These are phyloP conservation scores for Dioctria linearis DNA, from an alignment of 2,888 invertebrate genomes.

Conservation along the genomic window DNA sequence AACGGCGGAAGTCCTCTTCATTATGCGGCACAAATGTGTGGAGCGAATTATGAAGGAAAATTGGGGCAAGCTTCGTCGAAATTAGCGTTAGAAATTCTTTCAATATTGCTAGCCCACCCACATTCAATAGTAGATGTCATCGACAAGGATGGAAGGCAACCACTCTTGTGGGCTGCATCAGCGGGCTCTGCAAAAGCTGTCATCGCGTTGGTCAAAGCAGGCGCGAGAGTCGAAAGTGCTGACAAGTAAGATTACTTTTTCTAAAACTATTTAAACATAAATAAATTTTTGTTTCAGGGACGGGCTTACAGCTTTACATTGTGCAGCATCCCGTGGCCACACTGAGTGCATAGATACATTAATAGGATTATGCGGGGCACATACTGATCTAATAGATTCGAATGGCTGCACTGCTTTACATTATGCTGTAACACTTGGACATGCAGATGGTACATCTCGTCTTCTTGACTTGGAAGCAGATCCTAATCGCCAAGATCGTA, in stretches of 20 bases:
- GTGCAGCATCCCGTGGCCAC: conserved; percentile 97
- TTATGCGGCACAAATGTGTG: conserved; percentile 98
- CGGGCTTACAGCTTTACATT: conserved; percentile 95
- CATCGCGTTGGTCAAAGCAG: conserved; percentile 88
- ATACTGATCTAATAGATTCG: conserved; percentile 90
- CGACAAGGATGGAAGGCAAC: conserved; percentile 94
- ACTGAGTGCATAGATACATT: conserved; percentile 91
- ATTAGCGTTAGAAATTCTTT: conserved; percentile 76
- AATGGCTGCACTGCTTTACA: conserved; percentile 97
- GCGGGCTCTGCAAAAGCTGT: conserved; percentile 96
- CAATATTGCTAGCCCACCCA: conserved; percentile 84
- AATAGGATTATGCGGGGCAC: conserved; percentile 88
- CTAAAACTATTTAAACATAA: background rate
- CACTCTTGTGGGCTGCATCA: conserved; percentile 97
- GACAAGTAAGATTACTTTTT: conserved; percentile 76
- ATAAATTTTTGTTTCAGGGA: conserved; percentile 76
- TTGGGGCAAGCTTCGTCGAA: conserved; percentile 66
- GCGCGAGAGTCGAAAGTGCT: conserved; percentile 84
- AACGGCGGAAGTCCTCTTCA: conserved; percentile 97
- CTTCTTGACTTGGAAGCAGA: conserved; percentile 92
- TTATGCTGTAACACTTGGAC: conserved; percentile 96
- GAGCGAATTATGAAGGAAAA: conserved; percentile 80
- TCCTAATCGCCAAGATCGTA: conserved; percentile 92
- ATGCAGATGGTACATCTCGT: conserved; percentile 92
- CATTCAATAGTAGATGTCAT: conserved; percentile 87